Conservation (phyloP, 2,797 vertebrate genomes). For the Corythornis leucogaster region DNA sequence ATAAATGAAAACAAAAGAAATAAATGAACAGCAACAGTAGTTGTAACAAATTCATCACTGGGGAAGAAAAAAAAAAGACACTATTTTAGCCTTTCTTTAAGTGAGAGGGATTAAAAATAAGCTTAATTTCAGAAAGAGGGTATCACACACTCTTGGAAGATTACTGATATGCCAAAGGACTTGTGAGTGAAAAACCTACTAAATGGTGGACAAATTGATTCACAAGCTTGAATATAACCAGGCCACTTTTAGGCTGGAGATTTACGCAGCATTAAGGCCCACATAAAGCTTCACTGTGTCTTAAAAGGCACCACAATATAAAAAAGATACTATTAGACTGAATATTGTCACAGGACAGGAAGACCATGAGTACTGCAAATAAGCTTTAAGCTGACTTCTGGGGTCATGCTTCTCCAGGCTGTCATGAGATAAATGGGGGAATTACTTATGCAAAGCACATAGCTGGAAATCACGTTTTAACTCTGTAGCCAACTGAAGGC, state of each 20-base stretch:
- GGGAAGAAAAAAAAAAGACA: neutral
- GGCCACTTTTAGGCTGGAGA: neutral
- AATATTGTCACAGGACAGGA: neutral
- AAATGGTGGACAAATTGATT: neutral
- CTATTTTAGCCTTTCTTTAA: neutral
- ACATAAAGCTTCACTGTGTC: neutral
- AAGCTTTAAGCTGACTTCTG: neutral
- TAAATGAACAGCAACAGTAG: neutral
- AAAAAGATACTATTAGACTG: neutral
- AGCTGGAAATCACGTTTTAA: slow-evolving; percentile 6
- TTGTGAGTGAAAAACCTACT: neutral
- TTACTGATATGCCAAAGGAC: neutral
- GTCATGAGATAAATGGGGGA: neutral
- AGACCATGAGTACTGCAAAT: neutral
- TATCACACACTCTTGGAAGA: neutral
- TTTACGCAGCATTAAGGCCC: neutral
- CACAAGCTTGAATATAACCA: neutral
- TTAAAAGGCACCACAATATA: neutral
- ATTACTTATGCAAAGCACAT: neutral
- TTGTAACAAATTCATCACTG: neutral
- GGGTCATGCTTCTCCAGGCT: neutral
- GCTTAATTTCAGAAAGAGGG: neutral
- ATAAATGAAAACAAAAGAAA: neutral
- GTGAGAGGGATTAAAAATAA: neutral
- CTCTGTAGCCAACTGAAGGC: neutral